A percentile compares a stretch with the other conserved stretches of the same genome.
phyloP scores from a whole-genome alignment of 2,888 invertebrate species.

The Plagodis pulveraria region DNA sequence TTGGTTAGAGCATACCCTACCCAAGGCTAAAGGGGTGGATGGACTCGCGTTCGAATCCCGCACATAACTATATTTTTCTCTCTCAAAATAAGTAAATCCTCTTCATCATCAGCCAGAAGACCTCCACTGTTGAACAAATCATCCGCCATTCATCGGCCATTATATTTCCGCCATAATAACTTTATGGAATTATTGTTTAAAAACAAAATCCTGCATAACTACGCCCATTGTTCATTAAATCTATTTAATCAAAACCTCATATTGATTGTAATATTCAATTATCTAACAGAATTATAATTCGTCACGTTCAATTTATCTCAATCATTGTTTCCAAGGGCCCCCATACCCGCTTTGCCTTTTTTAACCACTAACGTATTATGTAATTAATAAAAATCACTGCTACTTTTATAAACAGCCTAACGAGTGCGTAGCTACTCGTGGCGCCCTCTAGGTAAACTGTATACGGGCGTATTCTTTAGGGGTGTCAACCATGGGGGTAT shows the following conservation, averaged over 20 bases:
- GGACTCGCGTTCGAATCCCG: no score
- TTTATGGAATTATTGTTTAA: no score
- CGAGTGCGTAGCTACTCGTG: conserved; percentile 9
- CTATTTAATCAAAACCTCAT: neutral
- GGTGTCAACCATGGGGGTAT: conserved; percentile 43
- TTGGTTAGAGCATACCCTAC: no score
- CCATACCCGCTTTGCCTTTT: conserved; percentile 21
- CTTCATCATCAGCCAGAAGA: no score
- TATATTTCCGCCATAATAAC: no score
- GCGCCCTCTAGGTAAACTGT: conserved; percentile 42
- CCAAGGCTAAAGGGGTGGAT: no score
- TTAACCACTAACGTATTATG: conserved; percentile 28
- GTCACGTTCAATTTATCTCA: conserved; percentile 26
- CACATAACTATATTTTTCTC: no score
- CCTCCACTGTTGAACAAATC: no score
- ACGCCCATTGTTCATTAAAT: neutral
- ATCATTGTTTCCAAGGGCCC: conserved; percentile 31
- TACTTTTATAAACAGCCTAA: conserved; percentile 11
- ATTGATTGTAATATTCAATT: neutral
- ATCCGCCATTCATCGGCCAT: no score
- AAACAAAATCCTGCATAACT: no score
- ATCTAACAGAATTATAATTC: conserved; percentile 21
- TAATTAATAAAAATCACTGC: conserved; percentile 55
- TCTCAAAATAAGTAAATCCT: no score
- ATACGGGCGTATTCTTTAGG: conserved; percentile 46